Conservation (phyloP, 2,888 invertebrate genomes). For the Philereme transversata region DNA sequence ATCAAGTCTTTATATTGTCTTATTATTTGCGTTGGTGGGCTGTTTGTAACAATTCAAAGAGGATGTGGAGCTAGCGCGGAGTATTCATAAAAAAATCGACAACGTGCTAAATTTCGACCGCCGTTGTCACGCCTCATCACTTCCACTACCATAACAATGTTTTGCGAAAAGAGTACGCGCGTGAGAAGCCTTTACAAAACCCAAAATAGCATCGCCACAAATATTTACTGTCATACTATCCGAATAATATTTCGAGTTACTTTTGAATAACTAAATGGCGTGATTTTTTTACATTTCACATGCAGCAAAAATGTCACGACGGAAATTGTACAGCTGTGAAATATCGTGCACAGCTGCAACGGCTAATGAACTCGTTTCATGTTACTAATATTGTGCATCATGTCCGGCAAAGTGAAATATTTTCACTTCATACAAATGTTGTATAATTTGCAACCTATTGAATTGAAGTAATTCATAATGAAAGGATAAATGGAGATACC, state of each 20-base stretch:
- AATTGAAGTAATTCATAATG: constrained; percentile 9
- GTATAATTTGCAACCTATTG: constrained; percentile 23
- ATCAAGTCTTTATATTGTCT: no score
- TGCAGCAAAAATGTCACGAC: constrained; percentile 65
- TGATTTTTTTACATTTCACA: constrained; percentile 57
- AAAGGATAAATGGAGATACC: no score
- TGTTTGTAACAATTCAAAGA: neutral
- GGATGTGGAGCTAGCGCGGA: neutral
- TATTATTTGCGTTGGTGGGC: no score
- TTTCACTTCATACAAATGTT: constrained; percentile 36
- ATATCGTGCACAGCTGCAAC: constrained; percentile 70
- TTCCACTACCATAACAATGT: neutral
- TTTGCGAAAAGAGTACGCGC: no score
- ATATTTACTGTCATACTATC: constrained; percentile 11
- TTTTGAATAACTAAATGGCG: constrained; percentile 34
- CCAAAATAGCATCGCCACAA: constrained; percentile 2
- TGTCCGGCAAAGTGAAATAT: constrained; percentile 57
- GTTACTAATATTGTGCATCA: constrained; percentile 70
- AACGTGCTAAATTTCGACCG: constrained; percentile 1
- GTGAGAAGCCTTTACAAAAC: neutral
- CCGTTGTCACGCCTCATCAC: constrained; percentile 1
- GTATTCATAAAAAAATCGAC: neutral
- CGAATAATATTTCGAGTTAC: constrained; percentile 18
- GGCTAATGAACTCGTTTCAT: constrained; percentile 76
- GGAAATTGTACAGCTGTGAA: constrained; percentile 69